These are phyloP conservation scores for Charaxes varanes DNA, from an alignment of 1,140 invertebrate genomes.

Conservation along the genomic window DNA sequence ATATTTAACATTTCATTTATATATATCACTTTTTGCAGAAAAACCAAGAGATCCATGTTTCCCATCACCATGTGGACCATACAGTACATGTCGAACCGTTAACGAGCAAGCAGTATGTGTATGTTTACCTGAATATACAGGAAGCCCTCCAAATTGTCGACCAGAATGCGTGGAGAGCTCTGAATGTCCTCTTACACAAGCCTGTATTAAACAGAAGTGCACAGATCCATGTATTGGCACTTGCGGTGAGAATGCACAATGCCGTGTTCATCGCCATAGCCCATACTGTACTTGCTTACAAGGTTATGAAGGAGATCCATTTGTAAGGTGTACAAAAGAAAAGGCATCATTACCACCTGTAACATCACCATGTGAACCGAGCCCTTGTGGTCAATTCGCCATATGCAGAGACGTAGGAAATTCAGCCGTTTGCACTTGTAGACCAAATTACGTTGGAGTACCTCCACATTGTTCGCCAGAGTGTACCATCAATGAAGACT, in stretches of 20 bases:
- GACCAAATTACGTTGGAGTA: conserved; percentile 74
- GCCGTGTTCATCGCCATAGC: conserved; percentile 79
- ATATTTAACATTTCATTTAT: conserved; percentile 8
- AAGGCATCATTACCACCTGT: conserved; percentile 47
- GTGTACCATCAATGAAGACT: conserved; percentile 82
- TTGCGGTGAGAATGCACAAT: conserved; percentile 85
- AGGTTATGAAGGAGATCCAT: conserved; percentile 79
- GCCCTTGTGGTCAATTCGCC: conserved; percentile 79
- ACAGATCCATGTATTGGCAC: conserved; percentile 80
- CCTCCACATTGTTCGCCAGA: conserved; percentile 80
- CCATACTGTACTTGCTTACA: conserved; percentile 79
- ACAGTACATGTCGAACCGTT: conserved; percentile 79
- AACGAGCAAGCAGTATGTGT: conserved; percentile 79
- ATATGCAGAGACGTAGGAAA: conserved; percentile 75
- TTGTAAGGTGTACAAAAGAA: conserved; percentile 73
- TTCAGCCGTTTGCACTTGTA: conserved; percentile 78
- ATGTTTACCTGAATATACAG: conserved; percentile 80
- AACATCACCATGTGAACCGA: conserved; percentile 75
- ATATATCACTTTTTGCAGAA: conserved; percentile 39
- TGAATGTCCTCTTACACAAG: conserved; percentile 79
- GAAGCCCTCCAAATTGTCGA: conserved; percentile 82
- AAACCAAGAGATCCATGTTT: conserved; percentile 71
- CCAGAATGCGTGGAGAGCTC: conserved; percentile 82
- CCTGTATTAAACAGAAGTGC: conserved; percentile 80
- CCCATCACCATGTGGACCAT: conserved; percentile 79